These are phyloP conservation scores for Lindbergichthys nudifrons DNA, from an alignment of 2,797 vertebrate species.

Conservation along the genomic window DNA sequence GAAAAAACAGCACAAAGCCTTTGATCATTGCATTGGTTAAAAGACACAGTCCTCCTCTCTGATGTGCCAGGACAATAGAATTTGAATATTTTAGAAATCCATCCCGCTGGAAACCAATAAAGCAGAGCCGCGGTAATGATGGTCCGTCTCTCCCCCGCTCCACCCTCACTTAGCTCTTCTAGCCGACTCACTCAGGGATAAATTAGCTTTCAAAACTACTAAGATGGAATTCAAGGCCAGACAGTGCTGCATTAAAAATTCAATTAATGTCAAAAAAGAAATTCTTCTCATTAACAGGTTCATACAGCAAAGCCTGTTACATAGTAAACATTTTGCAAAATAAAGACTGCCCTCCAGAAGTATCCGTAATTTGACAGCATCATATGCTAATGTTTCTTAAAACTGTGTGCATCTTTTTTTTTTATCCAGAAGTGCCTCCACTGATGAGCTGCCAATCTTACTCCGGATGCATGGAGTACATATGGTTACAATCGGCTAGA, in stretches of 20 bases:
- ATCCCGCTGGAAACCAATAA: conserved; percentile 72
- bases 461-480: conserved; percentile 20
- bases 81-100: conserved; percentile 73
- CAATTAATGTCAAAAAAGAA: conserved; percentile 16
- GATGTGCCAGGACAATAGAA: conserved; percentile 64
- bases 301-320: background rate
- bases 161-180: conserved; percentile 22
- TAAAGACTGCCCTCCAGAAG: background rate
- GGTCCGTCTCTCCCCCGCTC: conserved; percentile 28
- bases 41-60: conserved; percentile 41
- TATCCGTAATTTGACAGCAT: background rate
- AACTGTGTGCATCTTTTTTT: background rate
- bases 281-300: conserved; percentile 24
- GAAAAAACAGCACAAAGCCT: conserved; percentile 25
- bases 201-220: conserved; percentile 40
- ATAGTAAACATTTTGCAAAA: background rate
- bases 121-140: conserved; percentile 44
- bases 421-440: conserved; percentile 31
- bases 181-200: conserved; percentile 13
- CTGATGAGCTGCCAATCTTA: conserved; percentile 51
- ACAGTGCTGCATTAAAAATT: conserved; percentile 23
- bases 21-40: conserved; percentile 52
- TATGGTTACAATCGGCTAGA: conserved; percentile 11
- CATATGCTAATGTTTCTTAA: background rate
- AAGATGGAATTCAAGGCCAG: conserved; percentile 24